Evolutionary conservation across 2,797 vertebrate genomes (phyloP), one percentile per base, ranked within the genome.

Genomic region (Emys orbicularis): DNA sequence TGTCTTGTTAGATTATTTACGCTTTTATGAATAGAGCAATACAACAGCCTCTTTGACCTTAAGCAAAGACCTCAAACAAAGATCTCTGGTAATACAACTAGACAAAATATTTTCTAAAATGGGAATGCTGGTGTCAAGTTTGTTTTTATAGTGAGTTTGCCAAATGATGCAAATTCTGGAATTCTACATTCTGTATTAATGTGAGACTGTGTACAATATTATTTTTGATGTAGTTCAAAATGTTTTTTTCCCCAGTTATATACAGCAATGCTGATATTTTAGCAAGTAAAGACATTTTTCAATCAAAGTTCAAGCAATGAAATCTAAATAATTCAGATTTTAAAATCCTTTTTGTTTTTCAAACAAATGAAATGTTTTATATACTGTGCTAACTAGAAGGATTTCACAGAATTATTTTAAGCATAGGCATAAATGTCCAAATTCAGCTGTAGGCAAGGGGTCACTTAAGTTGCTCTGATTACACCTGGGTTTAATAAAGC

Each of bases 91-190:
- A 96, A 95, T 90, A 87, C 83, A 97, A 95, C 95, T 94, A 96
- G 96, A 94, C 92, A 98, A 97, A 98, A 98, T 97, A 97, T 97
- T 97, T 97, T 92, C 76, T 89, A 95, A 94, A 96, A 97, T 79
- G 25, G 88, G 79, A 96, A 96, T 89, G 81, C 83, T 95, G 82
- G 83, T 94, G 86, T 94, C 95, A 90, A 91, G 89, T 97, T 98
- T 98, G 94, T 97, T 98, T 96, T 95, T 90, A 86, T 80, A 95
- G 90, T 53, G 21, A 80, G 84, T 96, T 97, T 96, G 95, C 96
- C 94, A 97, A 97, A 86, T 94, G 95, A 97, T 97, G 96, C 93
- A 97, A 97, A 97, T 95, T 90, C 93, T 96, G 97, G 93, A 96
- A 97, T 97, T 95, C 95, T 94, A 96, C 95, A 53, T 96, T 96